These are phyloP conservation scores for Ashinkailepas kermadecensis DNA, from an alignment of 2,888 invertebrate species.

Conservation along the genomic window DNA sequence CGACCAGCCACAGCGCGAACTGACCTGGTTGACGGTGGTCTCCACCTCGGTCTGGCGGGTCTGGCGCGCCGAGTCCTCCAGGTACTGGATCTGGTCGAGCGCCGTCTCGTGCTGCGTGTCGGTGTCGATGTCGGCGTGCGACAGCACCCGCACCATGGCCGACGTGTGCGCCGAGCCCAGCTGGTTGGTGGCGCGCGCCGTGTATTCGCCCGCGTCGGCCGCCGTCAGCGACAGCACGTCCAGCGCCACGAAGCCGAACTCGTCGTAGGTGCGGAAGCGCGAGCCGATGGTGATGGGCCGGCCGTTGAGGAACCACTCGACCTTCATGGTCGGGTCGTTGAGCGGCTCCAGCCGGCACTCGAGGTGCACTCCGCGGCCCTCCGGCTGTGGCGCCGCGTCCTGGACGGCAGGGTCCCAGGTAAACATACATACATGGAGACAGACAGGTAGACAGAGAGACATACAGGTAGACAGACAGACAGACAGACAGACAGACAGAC, in stretches of 20 bases:
- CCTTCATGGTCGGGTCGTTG: constrained; percentile 92
- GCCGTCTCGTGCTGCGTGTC: constrained; percentile 92
- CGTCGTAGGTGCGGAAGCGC: constrained; percentile 88
- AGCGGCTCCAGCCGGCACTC: constrained; percentile 89
- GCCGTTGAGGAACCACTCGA: constrained; percentile 94
- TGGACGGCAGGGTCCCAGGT: constrained; percentile 41
- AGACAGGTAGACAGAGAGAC: too few species aligned
- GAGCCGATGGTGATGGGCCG: constrained; percentile 51
- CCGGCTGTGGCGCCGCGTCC: constrained; percentile 73
- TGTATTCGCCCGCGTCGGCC: constrained; percentile 93
- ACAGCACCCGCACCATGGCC: constrained; percentile 65
- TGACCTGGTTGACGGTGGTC: constrained; percentile 31
- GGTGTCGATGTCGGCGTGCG: constrained; percentile 61
- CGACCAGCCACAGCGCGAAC: not conserved
- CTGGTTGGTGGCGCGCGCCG: constrained; percentile 84
- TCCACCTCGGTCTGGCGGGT: constrained; percentile 35
- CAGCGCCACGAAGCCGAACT: constrained; percentile 93
- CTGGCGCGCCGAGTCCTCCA: constrained; percentile 50
- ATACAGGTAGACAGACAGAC: too few species aligned
- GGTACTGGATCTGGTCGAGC: constrained; percentile 78
- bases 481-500: too few species aligned
- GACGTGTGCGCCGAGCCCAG: constrained; percentile 87
- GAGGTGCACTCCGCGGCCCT: constrained; percentile 82
- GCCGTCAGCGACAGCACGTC: constrained; percentile 90
- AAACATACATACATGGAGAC: not conserved